phyloP scores from a whole-genome alignment of 2,113 vertebrate species.

The Amblyopsis rosae region DNA sequence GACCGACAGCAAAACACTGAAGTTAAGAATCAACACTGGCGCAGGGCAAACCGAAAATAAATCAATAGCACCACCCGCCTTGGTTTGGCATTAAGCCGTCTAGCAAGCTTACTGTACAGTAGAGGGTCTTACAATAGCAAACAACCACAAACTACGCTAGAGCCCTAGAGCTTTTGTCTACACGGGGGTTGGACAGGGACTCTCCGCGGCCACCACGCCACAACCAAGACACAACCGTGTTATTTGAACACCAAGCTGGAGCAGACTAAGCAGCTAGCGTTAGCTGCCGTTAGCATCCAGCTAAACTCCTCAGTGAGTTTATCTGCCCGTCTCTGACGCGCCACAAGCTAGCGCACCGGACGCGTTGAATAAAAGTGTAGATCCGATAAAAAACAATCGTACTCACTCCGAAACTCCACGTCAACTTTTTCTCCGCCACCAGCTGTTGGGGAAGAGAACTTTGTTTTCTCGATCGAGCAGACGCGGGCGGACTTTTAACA shows the following conservation, averaged over 20 bases:
- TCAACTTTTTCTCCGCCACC: constrained; percentile 19
- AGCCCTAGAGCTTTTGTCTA: not conserved
- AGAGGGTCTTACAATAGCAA: constrained; percentile 18
- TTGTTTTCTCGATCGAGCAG: constrained; percentile 5
- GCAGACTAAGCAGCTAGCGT: constrained; percentile 41
- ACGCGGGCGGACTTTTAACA: constrained; percentile 44
- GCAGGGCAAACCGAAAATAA: not conserved
- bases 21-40: not conserved
- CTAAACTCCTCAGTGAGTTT: constrained; percentile 6
- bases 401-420: constrained; percentile 48
- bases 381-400: not conserved
- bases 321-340: not conserved
- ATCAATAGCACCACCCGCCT: not conserved
- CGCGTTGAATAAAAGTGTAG: not conserved
- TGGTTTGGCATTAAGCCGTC: constrained; percentile 24
- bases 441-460: not conserved
- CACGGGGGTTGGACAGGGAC: constrained; percentile 7
- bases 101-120: constrained; percentile 18
- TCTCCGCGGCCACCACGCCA: fast-evolving
- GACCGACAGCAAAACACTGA: not conserved
- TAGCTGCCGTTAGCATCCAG: constrained; percentile 59
- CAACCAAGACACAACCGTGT: not conserved
- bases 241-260: not conserved
- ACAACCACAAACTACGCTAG: constrained; percentile 9
- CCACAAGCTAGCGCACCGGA: constrained; percentile 36